A percentile compares a stretch with the other conserved stretches of the same genome.
Conservation (phyloP, 2,888 invertebrate species). For the Cheilosia vernalis region DNA sequence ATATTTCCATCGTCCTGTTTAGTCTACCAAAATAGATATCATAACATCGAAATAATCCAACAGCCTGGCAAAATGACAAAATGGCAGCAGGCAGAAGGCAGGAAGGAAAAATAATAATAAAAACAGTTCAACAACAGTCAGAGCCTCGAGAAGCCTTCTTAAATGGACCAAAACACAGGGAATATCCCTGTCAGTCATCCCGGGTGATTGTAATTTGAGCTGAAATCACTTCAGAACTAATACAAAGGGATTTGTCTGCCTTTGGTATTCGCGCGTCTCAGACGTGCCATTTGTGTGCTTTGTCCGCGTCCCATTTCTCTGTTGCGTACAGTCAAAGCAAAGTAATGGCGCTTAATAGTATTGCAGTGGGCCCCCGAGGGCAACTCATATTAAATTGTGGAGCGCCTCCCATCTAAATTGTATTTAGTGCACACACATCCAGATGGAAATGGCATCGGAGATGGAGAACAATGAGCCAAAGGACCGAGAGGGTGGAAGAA, state of each 20-base stretch:
- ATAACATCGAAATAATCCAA: constrained; percentile 74
- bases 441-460: too few species aligned
- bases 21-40: constrained; percentile 70
- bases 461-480: constrained; percentile 5
- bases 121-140: constrained; percentile 34
- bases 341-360: constrained; percentile 46
- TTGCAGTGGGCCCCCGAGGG: neutral
- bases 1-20: constrained; percentile 50
- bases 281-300: constrained; percentile 39
- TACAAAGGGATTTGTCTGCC: constrained; percentile 66
- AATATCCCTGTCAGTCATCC: constrained; percentile 57
- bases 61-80: constrained; percentile 74
- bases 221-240: constrained; percentile 74
- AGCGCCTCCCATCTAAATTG: constrained; percentile 35
- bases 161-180: constrained; percentile 46
- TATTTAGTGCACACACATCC: constrained; percentile 24
- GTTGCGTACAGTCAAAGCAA: constrained; percentile 25
- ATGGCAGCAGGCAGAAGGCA: constrained; percentile 32
- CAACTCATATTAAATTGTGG: constrained; percentile 36
- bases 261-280: constrained; percentile 44
- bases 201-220: constrained; percentile 68
- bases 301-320: constrained; percentile 20
- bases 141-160: constrained; percentile 58
- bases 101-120: constrained; percentile 14
- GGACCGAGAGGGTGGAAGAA: neutral